Evolutionary conservation across 2,113 vertebrate species (phyloP), one percentile per base, ranked within the genome.

Genomic region (Epinephelus cyanopodus): DNA sequence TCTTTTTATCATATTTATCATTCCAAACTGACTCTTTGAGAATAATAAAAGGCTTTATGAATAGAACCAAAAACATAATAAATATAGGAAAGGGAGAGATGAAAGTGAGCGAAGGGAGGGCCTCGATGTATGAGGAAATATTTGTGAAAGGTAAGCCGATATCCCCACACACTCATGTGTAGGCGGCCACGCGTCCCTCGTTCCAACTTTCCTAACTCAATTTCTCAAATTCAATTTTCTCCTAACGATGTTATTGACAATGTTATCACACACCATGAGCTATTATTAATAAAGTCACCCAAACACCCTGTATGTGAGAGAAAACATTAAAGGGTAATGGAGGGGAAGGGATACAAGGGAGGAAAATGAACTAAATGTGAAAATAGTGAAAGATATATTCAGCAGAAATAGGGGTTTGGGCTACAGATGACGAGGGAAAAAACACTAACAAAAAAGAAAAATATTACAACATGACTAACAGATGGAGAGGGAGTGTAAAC

Each of bases 201-300:
- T 87, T 92, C 79, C 89, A 92, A 79, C 68, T 85, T 81, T 73
- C 83, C 84, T 94, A 94, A 95, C 90, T 95, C 90, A 90, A 94
- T 95, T 95, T 93, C 62, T 89, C 71, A 92, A 95, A 95, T 94
- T 91, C 61, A 90, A 95, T 95, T 94, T 91, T 85, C 86, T 89
- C 69, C 77, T 93, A 90, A 93, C 83, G 56, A 90, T 93, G 86
- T 95, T 92, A 92, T 90, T 87, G 90, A 86, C 90, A 91, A 89
- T 85, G 87, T 91, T 92, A 84, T 88, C 89, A 74, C 91, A 93
- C 84, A 87, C 85, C 53, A 85, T 69, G 85, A 84, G 54, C 48
- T 80, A 72, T 85, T 88, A 87, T 89, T 83, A 87, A 89, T 71
- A 86, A 82, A 87, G 68, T 77, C 81, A 77, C 84, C 74, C 76